Percentiles rank a stretch among this genome's conserved stretches.
Conservation (phyloP, 35 echinoderm and acorn worm genomes). For the Strongylocentrotus purpuratus region DNA sequence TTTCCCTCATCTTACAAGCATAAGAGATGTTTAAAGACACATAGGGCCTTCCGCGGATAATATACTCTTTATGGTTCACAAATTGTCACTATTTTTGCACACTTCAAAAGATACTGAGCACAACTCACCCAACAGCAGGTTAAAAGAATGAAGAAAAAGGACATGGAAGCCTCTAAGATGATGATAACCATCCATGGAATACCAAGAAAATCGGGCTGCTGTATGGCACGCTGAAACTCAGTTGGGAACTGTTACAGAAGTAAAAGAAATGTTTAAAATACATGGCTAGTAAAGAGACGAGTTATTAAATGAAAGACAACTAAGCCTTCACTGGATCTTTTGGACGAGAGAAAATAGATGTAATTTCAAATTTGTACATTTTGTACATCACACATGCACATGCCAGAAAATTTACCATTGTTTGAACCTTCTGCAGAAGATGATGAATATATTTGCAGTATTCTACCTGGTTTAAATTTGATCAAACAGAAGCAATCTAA, state of each 20-base stretch:
- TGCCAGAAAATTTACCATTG: too few species aligned
- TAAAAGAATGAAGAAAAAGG: constrained; percentile 30
- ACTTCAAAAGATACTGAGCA: not conserved
- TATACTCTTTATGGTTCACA: not conserved
- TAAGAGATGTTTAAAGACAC: not conserved
- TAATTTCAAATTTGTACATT: too few species aligned
- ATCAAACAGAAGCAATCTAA: too few species aligned
- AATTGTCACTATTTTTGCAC: too few species aligned
- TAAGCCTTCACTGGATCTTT: too few species aligned
- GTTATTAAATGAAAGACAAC: too few species aligned
- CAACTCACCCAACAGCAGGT: constrained; percentile 41
- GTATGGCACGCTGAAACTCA: constrained; percentile 41
- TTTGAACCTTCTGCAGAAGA: too few species aligned
- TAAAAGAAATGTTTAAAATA: not conserved
- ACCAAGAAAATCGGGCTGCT: constrained; percentile 54
- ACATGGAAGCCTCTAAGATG: constrained; percentile 31
- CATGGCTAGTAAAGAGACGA: not conserved
- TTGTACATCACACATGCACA: too few species aligned
- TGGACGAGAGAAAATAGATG: too few species aligned
- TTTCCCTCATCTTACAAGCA: not conserved
- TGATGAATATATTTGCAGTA: too few species aligned
- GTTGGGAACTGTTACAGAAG: constrained; percentile 44
- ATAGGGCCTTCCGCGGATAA: not conserved
- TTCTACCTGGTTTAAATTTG: too few species aligned
- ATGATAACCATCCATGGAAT: constrained; percentile 52